A percentile compares a stretch with the other conserved stretches of the same genome.
Conservation (phyloP, 2,797 vertebrate genomes). For the Epinephelus malabaricus region DNA sequence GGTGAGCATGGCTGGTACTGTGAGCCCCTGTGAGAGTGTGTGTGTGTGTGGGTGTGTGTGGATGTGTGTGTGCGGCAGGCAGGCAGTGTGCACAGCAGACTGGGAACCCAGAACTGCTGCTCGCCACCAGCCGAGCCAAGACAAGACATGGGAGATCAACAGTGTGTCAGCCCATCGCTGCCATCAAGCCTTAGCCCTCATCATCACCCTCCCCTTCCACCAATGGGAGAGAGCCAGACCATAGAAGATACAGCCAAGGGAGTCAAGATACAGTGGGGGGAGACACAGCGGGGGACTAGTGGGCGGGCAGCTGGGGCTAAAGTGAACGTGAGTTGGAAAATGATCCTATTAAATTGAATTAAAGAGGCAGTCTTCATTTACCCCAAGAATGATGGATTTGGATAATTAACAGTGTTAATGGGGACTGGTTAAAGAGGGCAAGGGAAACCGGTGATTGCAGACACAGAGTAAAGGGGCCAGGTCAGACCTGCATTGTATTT, state of each 20-base stretch:
- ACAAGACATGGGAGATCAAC: slow-evolving; percentile 81
- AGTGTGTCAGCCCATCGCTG: slow-evolving; percentile 74
- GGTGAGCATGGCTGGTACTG: slow-evolving; percentile 85
- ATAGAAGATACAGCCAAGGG: slow-evolving; percentile 67
- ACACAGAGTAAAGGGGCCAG: slow-evolving; percentile 71
- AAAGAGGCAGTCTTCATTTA: slow-evolving; percentile 91
- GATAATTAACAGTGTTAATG: slow-evolving; percentile 89
- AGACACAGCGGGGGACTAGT: slow-evolving; percentile 70
- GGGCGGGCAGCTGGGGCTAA: slow-evolving; percentile 82
- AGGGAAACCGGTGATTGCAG: slow-evolving; percentile 68
- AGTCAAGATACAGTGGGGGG: slow-evolving; percentile 65
- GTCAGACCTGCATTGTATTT: slow-evolving; percentile 65
- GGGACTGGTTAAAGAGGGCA: slow-evolving; percentile 85
- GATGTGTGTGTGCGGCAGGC: slow-evolving; percentile 42
- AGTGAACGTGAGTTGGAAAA: slow-evolving; percentile 87
- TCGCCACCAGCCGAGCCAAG: slow-evolving; percentile 83
- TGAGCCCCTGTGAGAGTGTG: slow-evolving; percentile 46
- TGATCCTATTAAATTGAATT: slow-evolving; percentile 91
- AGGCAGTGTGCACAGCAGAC: slow-evolving; percentile 68
- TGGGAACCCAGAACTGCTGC: slow-evolving; percentile 81
- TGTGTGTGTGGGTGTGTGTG: slow-evolving; percentile 43
- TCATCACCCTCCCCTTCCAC: slow-evolving; percentile 60
- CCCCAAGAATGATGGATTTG: slow-evolving; percentile 88
- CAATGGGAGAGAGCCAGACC: slow-evolving; percentile 64
- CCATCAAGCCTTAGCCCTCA: slow-evolving; percentile 66